Conservation (phyloP, 2,888 invertebrate species). For the Chaetogeoica ovagalla region DNA sequence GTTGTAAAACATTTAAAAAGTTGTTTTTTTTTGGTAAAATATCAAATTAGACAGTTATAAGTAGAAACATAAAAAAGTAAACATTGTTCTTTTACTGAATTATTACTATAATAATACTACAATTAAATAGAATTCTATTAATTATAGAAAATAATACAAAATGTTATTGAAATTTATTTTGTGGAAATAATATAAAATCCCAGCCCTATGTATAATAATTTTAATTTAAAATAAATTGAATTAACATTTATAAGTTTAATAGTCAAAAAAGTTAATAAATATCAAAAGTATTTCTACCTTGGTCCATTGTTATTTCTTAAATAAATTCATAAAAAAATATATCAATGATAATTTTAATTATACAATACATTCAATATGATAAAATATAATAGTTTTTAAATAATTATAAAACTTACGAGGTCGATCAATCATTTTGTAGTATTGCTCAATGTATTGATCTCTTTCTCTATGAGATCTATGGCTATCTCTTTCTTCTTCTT, state of each 20-base stretch:
- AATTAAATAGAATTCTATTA: no score
- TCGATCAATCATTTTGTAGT: constrained; percentile 43
- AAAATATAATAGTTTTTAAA: not conserved
- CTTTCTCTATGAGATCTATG: constrained; percentile 40
- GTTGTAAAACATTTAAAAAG: no score
- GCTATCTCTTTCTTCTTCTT: constrained; percentile 40
- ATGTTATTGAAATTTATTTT: no score
- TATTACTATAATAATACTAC: no score
- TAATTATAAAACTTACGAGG: constrained; percentile 30
- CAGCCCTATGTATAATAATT: not conserved
- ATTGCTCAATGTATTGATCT: constrained; percentile 49
- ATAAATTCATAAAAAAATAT: constrained; percentile 15
- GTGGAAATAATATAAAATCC: not conserved
- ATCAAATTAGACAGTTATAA: no score
- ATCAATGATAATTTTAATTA: not conserved
- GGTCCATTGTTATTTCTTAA: constrained; percentile 37
- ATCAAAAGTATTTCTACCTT: constrained; percentile 30
- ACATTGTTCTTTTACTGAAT: no score
- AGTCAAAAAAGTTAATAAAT: not conserved
- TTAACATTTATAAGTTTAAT: no score
- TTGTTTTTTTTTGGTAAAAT: no score
- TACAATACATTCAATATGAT: not conserved
- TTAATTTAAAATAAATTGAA: no score
- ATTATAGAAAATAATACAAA: no score
- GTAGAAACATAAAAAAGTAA: no score